Evolutionary conservation across 2,888 invertebrate species (phyloP).

Genomic region (Allygus modestus): DNA sequence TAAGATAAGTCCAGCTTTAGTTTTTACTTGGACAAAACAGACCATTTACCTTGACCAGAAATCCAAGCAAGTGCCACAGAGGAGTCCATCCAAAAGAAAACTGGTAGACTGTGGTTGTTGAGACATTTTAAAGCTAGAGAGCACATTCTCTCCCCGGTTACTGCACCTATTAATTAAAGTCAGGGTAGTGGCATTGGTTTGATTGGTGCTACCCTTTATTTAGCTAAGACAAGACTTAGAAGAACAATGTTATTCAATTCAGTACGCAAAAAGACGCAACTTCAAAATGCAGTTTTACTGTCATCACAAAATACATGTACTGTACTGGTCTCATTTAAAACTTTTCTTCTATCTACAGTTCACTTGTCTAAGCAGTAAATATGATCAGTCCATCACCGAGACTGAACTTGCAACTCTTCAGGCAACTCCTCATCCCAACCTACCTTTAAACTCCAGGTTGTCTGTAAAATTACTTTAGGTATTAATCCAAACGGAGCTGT

Average conservation of each 20-base stretch:
- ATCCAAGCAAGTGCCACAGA: slow-evolving; percentile 64
- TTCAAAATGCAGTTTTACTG: background rate
- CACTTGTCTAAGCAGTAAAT: background rate
- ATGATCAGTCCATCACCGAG: background rate
- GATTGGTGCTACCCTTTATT: background rate
- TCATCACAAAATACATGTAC: slow-evolving; percentile 3
- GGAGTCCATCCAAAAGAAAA: slow-evolving; percentile 63
- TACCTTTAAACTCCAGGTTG: background rate
- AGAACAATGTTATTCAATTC: background rate
- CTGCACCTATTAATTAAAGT: background rate
- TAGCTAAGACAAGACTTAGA: slow-evolving; percentile 6
- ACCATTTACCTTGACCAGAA: slow-evolving; percentile 46
- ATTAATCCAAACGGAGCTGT: background rate
- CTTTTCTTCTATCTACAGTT: background rate
- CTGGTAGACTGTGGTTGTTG: background rate
- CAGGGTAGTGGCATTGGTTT: background rate
- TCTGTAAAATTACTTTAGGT: slow-evolving; percentile 15
- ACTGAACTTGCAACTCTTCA: background rate
- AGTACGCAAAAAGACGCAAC: slow-evolving; percentile 4
- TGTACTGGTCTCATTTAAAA: slow-evolving; percentile 6
- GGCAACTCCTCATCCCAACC: slow-evolving; percentile 12
- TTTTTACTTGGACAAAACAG: too few species aligned
- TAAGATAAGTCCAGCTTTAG: too few species aligned
- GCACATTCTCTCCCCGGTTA: background rate
- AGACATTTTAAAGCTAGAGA: background rate